These are phyloP conservation scores for Xyrauchen texanus DNA, from an alignment of 2,113 vertebrate genomes.

Conservation along the genomic window DNA sequence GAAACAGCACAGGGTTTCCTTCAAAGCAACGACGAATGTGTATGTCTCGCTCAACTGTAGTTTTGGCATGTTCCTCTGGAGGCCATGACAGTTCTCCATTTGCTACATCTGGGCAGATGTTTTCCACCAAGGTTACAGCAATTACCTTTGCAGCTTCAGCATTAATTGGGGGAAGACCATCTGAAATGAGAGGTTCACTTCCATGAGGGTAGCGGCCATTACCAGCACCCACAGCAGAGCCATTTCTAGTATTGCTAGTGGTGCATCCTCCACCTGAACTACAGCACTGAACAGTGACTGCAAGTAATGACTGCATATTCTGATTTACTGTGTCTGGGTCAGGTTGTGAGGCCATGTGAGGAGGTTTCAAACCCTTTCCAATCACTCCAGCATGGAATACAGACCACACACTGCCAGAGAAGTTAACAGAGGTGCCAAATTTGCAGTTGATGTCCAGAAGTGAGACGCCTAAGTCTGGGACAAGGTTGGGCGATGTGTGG, in stretches of 20 bases:
- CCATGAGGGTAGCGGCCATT: slow-evolving; percentile 28
- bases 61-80: slow-evolving; percentile 85
- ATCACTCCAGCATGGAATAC: slow-evolving; percentile 93
- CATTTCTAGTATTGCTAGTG: slow-evolving; percentile 54
- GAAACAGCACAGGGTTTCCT: slow-evolving; percentile 85
- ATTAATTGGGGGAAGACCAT: slow-evolving; percentile 69
- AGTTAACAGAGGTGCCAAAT: slow-evolving; percentile 85
- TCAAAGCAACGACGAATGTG: slow-evolving; percentile 85
- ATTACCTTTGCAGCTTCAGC: slow-evolving; percentile 89
- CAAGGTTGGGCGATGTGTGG: slow-evolving; percentile 51
- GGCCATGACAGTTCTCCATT: slow-evolving; percentile 90
- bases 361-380: slow-evolving; percentile 82
- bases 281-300: slow-evolving; percentile 81
- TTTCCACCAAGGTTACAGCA: slow-evolving; percentile 86
- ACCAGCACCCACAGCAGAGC: slow-evolving; percentile 17
- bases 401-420: slow-evolving; percentile 87
- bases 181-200: too few species aligned
- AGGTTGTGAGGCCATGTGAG: slow-evolving; percentile 51
- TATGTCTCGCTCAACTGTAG: slow-evolving; percentile 90
- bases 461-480: slow-evolving; percentile 68
- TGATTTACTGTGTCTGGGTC: slow-evolving; percentile 74
- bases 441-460: slow-evolving; percentile 84
- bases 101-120: slow-evolving; percentile 86
- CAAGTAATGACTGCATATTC: slow-evolving; percentile 81
- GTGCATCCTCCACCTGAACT: slow-evolving; percentile 57